Evolutionary conservation across 2,797 vertebrate genomes (phyloP), one percentile per base, ranked within the genome.

Genomic region (Chaetophractus vellerosus): DNA sequence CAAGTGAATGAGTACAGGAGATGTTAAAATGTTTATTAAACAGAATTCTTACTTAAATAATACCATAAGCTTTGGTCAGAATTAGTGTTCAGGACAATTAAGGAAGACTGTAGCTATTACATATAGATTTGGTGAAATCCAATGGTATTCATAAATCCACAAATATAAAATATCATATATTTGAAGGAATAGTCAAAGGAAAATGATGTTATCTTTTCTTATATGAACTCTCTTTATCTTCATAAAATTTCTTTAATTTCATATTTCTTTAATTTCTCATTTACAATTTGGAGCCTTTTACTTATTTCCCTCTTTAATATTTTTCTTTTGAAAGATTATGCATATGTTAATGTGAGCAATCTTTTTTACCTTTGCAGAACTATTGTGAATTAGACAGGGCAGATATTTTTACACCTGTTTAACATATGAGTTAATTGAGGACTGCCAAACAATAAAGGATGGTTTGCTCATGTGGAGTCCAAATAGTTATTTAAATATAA

Each of bases 391-490:
- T 48, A 41, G 61, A 9, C 11, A 90, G 50, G 28, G 24, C 9
- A 88, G 91, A 24, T 71, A 69, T 59, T 63, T 88, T 64, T 52
- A 90, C 24, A 57, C 52, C 78, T 85, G 6, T 79, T 79, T 74
- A 52, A 87, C 7, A 48, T 71, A 45, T 26, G 15, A 93, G 74
- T 95, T 89, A 90, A 76, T 71, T 69, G 24, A 86, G 33, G 7
- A 26, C 5, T 74, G 55, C 15, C n/a, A 64, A 66, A 80, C 41
- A 80, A 50, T 80, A 90, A 66, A 41, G 6, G 5, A 18, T 50
- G 12, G 31, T 87, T 85, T 31, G 11, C 52, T 59, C n/a, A 24
- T 5, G 0, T 71, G 66, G 61, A 55, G 48, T 6, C 8, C 26
- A 61, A 75, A 36, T 33, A 80, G 16, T 48, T 64, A 28, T 52